Percentiles rank a stretch among this genome's conserved stretches.
Conservation (phyloP, 37 sponge, comb jelly and placozoan species). For the Geodia barretti region DNA sequence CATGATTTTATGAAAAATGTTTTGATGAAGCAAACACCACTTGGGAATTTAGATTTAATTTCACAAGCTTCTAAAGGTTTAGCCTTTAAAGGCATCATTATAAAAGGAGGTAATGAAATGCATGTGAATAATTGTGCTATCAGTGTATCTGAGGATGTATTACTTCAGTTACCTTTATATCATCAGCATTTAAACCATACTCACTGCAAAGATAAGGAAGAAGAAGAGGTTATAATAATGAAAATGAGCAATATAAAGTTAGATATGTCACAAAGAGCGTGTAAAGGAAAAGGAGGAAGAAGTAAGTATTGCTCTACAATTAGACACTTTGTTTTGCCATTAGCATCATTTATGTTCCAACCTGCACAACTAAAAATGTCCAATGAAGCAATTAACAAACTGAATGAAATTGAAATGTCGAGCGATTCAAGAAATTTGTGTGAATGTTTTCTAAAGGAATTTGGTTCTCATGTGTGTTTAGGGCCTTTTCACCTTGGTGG, state of each 20-base stretch:
- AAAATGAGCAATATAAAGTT: too few species aligned
- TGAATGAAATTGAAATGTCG: neutral
- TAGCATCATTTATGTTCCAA: neutral
- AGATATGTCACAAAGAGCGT: too few species aligned
- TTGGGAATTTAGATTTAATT: neutral
- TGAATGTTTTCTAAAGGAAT: neutral
- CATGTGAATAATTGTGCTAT: neutral
- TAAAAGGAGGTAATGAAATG: too few species aligned
- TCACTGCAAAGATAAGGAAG: neutral
- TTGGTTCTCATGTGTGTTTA: neutral
- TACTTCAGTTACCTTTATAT: neutral
- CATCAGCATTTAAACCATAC: neutral
- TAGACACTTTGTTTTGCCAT: neutral
- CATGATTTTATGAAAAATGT: neutral
- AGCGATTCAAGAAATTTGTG: neutral
- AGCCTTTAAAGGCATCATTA: neutral
- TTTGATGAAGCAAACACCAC: neutral
- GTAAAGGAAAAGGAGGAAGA: neutral
- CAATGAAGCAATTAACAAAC: neutral
- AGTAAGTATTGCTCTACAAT: neutral
- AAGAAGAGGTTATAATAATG: neutral
- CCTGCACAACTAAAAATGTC: neutral
- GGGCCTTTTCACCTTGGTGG: neutral
- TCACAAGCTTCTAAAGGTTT: neutral
- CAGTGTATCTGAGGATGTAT: neutral